These are phyloP conservation scores for Drosophila leonis DNA, from an alignment of 2,888 invertebrate genomes.

Conservation along the genomic window DNA sequence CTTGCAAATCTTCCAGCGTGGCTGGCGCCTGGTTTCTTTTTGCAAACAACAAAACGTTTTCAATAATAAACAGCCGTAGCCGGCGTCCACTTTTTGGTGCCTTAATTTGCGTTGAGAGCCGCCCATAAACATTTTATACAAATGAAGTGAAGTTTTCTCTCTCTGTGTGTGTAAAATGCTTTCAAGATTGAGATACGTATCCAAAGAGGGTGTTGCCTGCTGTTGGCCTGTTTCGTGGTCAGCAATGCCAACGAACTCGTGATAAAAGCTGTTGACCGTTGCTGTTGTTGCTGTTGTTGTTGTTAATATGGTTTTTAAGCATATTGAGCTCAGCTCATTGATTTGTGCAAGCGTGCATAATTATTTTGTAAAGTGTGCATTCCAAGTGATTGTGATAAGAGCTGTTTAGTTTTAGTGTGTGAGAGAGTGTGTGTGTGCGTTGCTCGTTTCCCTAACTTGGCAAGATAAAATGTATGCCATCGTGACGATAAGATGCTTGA, in stretches of 20 bases:
- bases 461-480: constrained; percentile 71
- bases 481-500: constrained; percentile 66
- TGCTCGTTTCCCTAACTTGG: constrained; percentile 24
- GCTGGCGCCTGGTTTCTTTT: constrained; percentile 61
- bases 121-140: constrained; percentile 57
- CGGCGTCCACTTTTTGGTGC: constrained; percentile 66
- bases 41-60: constrained; percentile 55
- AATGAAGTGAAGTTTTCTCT: constrained; percentile 40
- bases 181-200: constrained; percentile 47
- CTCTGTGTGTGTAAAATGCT: constrained; percentile 27
- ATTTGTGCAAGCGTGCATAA: constrained; percentile 79
- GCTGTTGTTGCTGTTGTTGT: constrained; percentile 29
- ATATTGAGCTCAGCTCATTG: constrained; percentile 52
- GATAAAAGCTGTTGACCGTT: constrained; percentile 58
- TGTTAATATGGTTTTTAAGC: constrained; percentile 23
- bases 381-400: constrained; percentile 69
- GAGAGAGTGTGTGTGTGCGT: constrained; percentile 14
- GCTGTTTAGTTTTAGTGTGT: constrained; percentile 42
- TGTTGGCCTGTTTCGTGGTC: constrained; percentile 66
- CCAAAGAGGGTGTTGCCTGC: constrained; percentile 46
- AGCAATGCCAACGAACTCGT: constrained; percentile 66
- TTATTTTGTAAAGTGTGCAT: constrained; percentile 74
- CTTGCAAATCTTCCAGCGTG: constrained; percentile 61
- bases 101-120: constrained; percentile 63
- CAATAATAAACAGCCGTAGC: constrained; percentile 70